Base-by-base conservation (phyloP, 1,140 invertebrate species). In the Antheraea mylitta region DNA sequence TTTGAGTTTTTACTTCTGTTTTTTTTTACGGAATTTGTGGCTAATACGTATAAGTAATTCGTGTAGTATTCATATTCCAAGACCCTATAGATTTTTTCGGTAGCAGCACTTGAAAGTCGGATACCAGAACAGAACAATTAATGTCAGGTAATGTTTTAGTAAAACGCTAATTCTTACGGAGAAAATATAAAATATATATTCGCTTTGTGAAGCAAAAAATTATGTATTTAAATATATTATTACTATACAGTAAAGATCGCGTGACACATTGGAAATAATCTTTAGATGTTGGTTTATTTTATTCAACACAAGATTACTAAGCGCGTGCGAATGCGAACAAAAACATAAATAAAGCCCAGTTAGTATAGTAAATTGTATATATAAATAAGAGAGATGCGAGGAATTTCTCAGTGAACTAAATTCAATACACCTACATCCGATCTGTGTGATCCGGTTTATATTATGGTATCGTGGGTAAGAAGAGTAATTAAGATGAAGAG, bases 371-470 rank as follows among this genome's bases (percentile, higher is more conserved):
- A 68, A n/a, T 59, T 59, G 58, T 62, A 59, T 68, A 48, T 53
- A 53, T 53, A 53, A 53, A 30, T 53, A 53, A 13, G 7, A 53
- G 45, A 53, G 58, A 70, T 38, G 64, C 64, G 58, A 19, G 69
- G 64, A 70, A 70, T 70, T 70, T 66, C 69, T 58, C 30, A 66
- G 13, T 70, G 64, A 30, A 59, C 69, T 61, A 66, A 66, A 66
- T 70, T 66, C 63, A 70, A 70, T 66, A 59, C 58, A 22, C 45
- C 45, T 13, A 53, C 16, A 53, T 53, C 45, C 11, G 16, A 16
- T 53, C 13, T 53, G 11, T 53, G 1, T 53, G 45, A 53, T 53
- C 11, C 45, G 5, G 45, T 53, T 53, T 16, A 53, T 53, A 16
- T 53, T 53, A 53, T 16, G 16, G 16, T 53, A 16, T 53, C 45